Base-by-base conservation (phyloP, 2,113 vertebrate species). In the Scytalopus superciliaris region DNA sequence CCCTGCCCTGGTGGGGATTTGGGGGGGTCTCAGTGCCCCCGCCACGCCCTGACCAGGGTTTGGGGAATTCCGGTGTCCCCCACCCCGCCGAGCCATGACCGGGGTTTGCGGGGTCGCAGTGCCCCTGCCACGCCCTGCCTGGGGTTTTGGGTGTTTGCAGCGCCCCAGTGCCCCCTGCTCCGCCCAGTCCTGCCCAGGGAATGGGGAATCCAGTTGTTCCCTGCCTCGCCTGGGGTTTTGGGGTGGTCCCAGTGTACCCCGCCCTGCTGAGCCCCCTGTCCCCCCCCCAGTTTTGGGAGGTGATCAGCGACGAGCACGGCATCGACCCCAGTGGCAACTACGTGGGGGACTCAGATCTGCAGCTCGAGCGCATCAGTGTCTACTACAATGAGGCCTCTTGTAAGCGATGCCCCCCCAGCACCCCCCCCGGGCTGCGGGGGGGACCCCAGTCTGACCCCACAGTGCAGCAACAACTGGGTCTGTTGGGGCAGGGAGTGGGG, bases 381-480 rank as follows among this genome's bases (percentile, higher is more conserved):
- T 99, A 99, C 96, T 99, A 99, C 98, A 99, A 99, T 25, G 98
- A 99, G 45, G 98, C 98, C 35, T 98, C 98, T 39, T 98, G 98
- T 99, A 96, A 98, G 92, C 94, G 23, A 53, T 9, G 8, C 3
- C 10, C 18, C 19, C 40, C 7, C 3, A 1, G 24, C 10, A 13
- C 4, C 27, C 69, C 49, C 31, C 52, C 21, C 5, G 83, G 45
- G 33, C 35, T 13, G 66, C 6, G 39, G 5, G 10, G 15, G 33
- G 52, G 24, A 2, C 14, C n/a, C 40, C 60, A 3, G 16, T 40
- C 9, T 62, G 63, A 35, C 22, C 15, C 44, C 40, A 9, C 25
- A 6, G 35, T 7, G 53, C 63, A 37, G 45, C 52, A 50, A n/a
- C 27, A 19, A 13, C 33, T 11, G 47, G 24, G 13, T 24, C 17